These are phyloP conservation scores for Caenorhabditis drosophilae DNA, from an alignment of 2,888 invertebrate genomes.

Conservation along the genomic window DNA sequence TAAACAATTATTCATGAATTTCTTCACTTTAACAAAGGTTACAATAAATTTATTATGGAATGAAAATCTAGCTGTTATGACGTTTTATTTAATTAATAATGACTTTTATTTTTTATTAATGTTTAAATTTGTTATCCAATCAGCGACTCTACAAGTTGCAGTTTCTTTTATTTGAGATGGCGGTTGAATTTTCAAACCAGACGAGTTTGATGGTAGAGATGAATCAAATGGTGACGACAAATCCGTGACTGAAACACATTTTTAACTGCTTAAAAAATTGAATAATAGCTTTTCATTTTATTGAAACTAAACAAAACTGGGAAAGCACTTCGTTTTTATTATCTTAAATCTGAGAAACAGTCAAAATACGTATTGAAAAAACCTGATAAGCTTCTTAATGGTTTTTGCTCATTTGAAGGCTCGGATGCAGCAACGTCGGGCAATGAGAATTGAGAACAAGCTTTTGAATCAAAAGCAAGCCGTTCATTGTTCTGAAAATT, in stretches of 20 bases:
- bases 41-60: too few species aligned
- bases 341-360: too few species aligned
- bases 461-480: conserved; percentile 35
- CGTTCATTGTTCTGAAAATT: conserved; percentile 39
- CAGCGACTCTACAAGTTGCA: conserved; percentile 32
- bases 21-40: too few species aligned
- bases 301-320: too few species aligned
- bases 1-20: too few species aligned
- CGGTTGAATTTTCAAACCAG: conserved; percentile 9
- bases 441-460: conserved; percentile 40
- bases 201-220: conserved; percentile 1
- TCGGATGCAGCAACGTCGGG: conserved; percentile 38
- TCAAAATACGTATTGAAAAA: background rate
- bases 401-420: conserved; percentile 7
- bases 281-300: too few species aligned
- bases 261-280: too few species aligned
- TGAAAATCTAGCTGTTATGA: too few species aligned
- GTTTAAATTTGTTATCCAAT: conserved; percentile 37
- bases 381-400: conserved; percentile 44
- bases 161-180: conserved; percentile 22
- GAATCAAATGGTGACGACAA: conserved; percentile 1
- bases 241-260: conserved; percentile 38
- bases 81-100: too few species aligned
- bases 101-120: too few species aligned
- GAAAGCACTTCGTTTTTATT: too few species aligned